Evolutionary conservation across 2,113 vertebrate species (phyloP).

Genomic region (Pachyramphus minor): DNA sequence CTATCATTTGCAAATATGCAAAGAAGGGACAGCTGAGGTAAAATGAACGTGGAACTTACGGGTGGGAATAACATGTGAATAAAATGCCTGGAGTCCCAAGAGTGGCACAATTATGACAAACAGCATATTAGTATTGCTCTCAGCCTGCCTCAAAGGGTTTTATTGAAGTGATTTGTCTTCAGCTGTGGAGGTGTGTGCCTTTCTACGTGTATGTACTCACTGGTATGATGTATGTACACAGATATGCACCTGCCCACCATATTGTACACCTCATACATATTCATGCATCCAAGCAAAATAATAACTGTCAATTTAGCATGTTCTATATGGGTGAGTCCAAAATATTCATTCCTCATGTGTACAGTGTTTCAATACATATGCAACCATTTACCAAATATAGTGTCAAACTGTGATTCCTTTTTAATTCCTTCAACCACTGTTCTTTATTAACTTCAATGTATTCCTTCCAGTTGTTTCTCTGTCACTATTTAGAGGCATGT

Average conservation of each 20-base stretch:
- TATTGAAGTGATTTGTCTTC: constrained; percentile 51
- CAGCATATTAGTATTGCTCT: constrained; percentile 6
- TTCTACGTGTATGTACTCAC: neutral
- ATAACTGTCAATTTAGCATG: neutral
- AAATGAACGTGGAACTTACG: constrained; percentile 36
- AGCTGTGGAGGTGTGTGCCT: constrained; percentile 1
- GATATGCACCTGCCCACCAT: neutral
- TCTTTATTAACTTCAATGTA: constrained; percentile 31
- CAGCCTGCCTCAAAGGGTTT: constrained; percentile 24
- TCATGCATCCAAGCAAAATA: neutral
- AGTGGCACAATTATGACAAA: neutral
- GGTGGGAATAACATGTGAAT: neutral
- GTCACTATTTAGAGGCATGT: constrained; percentile 61
- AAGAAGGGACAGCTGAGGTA: constrained; percentile 48
- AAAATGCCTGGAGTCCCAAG: constrained; percentile 23
- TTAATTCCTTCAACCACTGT: constrained; percentile 13
- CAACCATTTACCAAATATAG: neutral
- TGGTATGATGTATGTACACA: neutral
- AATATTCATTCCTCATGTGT: neutral
- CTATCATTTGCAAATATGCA: constrained; percentile 45
- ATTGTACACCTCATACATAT: neutral
- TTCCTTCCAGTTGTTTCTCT: constrained; percentile 28
- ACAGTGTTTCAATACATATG: constrained; percentile 5
- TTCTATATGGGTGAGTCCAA: neutral
- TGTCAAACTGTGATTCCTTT: constrained; percentile 38